Conservation (phyloP, 2,888 invertebrate genomes). For the Trimorus sp. region DNA sequence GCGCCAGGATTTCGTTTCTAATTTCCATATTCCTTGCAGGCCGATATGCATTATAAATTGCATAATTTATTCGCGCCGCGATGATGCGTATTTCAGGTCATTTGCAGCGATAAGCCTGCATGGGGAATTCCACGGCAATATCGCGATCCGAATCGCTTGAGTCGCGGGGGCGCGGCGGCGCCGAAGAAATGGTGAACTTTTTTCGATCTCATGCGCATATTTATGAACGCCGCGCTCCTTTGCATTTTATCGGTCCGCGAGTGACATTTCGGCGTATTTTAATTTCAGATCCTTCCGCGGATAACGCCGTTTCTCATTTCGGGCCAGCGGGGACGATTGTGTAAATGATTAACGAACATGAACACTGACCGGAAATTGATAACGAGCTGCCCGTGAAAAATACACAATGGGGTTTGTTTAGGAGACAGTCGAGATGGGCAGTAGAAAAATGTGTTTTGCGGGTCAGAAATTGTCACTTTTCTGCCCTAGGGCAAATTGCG, state of each 20-base stretch:
- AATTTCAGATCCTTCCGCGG: slow-evolving; percentile 31
- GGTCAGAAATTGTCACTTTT: no score
- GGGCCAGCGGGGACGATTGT: slow-evolving; percentile 1
- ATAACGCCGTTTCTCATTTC: slow-evolving; percentile 21
- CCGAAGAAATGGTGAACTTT: neutral
- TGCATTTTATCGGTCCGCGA: slow-evolving; percentile 46
- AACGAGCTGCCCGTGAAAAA: no score
- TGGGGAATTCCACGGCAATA: slow-evolving; percentile 37
- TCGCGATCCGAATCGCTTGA: slow-evolving; percentile 42
- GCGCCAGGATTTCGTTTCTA: slow-evolving; percentile 47
- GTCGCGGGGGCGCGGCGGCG: slow-evolving; percentile 4
- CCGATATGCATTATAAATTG: slow-evolving; percentile 52
- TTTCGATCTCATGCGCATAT: slow-evolving; percentile 44
- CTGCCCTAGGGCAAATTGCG: no score
- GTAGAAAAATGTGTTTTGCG: no score
- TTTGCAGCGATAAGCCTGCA: slow-evolving; percentile 40
- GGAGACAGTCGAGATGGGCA: no score
- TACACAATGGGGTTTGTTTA: no score
- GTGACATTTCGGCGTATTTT: slow-evolving; percentile 40
- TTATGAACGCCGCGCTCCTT: slow-evolving; percentile 40
- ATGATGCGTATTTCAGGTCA: slow-evolving; percentile 57
- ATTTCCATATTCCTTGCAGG: slow-evolving; percentile 48
- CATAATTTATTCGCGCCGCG: slow-evolving; percentile 53
- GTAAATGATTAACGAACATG: slow-evolving; percentile 11
- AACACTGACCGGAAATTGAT: no score